Conservation (phyloP, 2,113 vertebrate genomes). For the Anas platyrhynchos region DNA sequence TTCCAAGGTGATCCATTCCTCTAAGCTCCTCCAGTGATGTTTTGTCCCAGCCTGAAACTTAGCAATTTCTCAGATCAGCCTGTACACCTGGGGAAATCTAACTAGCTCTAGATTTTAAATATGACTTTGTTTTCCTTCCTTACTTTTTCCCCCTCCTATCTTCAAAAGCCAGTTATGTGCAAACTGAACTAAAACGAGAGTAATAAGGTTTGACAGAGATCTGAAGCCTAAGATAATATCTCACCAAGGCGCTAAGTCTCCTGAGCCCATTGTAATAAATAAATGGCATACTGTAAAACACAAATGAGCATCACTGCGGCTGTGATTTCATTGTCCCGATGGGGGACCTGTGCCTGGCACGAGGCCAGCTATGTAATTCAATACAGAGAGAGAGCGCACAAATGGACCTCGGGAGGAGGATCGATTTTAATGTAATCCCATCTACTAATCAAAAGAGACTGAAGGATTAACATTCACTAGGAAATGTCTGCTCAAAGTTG, state of each 20-base stretch:
- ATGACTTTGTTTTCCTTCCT: not conserved
- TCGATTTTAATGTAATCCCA: conserved; percentile 67
- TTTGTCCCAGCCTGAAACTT: not conserved
- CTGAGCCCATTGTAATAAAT: conserved; percentile 30
- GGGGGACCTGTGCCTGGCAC: not conserved
- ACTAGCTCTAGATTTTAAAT: not conserved
- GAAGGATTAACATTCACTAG: conserved; percentile 30
- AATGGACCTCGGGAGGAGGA: conserved; percentile 43
- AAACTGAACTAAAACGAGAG: not conserved
- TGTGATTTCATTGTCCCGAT: not conserved
- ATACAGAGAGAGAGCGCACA: conserved; percentile 13
- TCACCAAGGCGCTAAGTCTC: conserved; percentile 36
- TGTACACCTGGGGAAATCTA: not conserved
- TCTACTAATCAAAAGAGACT: conserved; percentile 64
- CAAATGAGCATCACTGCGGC: conserved; percentile 18
- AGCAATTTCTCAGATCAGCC: not conserved
- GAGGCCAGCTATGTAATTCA: conserved; percentile 19
- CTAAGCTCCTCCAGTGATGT: not conserved
- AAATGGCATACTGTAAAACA: conserved; percentile 43
- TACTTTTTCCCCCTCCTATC: not conserved
- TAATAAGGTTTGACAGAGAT: not conserved
- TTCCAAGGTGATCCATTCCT: not conserved
- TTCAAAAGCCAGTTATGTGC: not conserved
- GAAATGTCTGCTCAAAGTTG: conserved; percentile 44
- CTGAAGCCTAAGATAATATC: conserved; percentile 47